Conservation (phyloP, 2,888 invertebrate genomes). For the Netelia inedita region DNA sequence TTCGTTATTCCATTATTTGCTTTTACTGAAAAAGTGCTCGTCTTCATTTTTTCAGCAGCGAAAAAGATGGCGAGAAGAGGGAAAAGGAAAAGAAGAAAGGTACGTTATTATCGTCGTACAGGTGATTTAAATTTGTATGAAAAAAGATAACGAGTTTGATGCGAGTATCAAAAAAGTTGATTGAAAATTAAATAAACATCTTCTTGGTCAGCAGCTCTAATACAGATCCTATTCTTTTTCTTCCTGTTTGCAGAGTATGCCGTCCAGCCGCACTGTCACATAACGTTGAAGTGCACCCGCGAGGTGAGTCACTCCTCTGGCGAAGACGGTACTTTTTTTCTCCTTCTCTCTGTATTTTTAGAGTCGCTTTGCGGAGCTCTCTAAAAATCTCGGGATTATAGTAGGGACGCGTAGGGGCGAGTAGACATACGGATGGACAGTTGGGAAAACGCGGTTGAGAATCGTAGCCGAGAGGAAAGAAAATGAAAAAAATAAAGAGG, state of each 20-base stretch:
- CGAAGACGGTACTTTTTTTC: conserved; percentile 61
- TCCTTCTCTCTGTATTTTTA: conserved; percentile 76
- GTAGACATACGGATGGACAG: background rate
- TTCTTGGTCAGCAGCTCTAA: background rate
- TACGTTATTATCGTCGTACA: conserved; percentile 64
- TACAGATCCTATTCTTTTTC: conserved; percentile 23
- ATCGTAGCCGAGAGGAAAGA: conserved; percentile 64
- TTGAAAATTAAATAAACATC: no score
- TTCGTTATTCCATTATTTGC: background rate
- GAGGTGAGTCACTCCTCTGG: conserved; percentile 89
- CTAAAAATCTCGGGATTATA: conserved; percentile 56
- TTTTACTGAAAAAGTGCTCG: background rate
- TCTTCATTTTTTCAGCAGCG: conserved; percentile 76
- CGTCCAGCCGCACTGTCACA: conserved; percentile 95
- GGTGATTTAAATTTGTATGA: background rate
- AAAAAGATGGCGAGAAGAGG: conserved; percentile 82
- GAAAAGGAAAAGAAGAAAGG: conserved; percentile 84
- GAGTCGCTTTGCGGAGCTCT: conserved; percentile 66
- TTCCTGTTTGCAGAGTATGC: conserved; percentile 84
- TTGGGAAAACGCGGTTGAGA: conserved; percentile 27
- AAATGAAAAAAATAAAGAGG: conserved; percentile 56
- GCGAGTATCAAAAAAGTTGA: no score
- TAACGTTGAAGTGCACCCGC: conserved; percentile 95
- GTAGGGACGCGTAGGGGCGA: background rate
- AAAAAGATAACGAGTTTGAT: background rate